These are phyloP conservation scores for Watsonalla binaria DNA, from an alignment of 2,888 invertebrate species.

Conservation along the genomic window DNA sequence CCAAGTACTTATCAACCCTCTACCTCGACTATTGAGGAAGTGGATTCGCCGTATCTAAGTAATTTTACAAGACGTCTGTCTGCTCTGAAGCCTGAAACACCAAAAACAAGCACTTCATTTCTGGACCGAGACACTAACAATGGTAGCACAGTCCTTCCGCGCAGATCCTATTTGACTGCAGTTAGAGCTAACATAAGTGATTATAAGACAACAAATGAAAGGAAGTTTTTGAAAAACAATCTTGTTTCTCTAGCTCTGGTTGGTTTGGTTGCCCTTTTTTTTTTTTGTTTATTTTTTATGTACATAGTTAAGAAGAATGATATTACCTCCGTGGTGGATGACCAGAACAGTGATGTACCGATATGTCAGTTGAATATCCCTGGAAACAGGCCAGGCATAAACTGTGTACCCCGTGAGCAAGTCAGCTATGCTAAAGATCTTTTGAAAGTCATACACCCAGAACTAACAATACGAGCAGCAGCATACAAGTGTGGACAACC, in stretches of 20 bases:
- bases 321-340: slow-evolving; percentile 72
- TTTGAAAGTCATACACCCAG: slow-evolving; percentile 81
- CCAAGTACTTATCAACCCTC: slow-evolving; percentile 56
- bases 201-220: slow-evolving; percentile 64
- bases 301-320: slow-evolving; percentile 83
- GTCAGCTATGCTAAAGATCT: slow-evolving; percentile 81
- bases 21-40: slow-evolving; percentile 66
- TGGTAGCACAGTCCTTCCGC: slow-evolving; percentile 53
- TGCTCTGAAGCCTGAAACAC: slow-evolving; percentile 57
- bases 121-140: slow-evolving; percentile 62
- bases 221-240: slow-evolving; percentile 78
- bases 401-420: slow-evolving; percentile 82
- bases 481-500: slow-evolving; percentile 76
- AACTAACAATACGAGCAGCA: slow-evolving; percentile 79
- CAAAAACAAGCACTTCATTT: slow-evolving; percentile 40
- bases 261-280: slow-evolving; percentile 80
- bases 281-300: slow-evolving; percentile 81
- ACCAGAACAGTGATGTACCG: slow-evolving; percentile 78
- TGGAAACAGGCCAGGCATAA: slow-evolving; percentile 76
- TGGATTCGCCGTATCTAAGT: slow-evolving; percentile 84
- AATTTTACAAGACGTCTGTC: slow-evolving; percentile 83
- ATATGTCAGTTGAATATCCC: slow-evolving; percentile 75
- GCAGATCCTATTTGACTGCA: slow-evolving; percentile 61
- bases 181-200: slow-evolving; percentile 58
- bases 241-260: slow-evolving; percentile 82